Conservation (phyloP, 2,113 vertebrate species). For the Pampusana beccarii region DNA sequence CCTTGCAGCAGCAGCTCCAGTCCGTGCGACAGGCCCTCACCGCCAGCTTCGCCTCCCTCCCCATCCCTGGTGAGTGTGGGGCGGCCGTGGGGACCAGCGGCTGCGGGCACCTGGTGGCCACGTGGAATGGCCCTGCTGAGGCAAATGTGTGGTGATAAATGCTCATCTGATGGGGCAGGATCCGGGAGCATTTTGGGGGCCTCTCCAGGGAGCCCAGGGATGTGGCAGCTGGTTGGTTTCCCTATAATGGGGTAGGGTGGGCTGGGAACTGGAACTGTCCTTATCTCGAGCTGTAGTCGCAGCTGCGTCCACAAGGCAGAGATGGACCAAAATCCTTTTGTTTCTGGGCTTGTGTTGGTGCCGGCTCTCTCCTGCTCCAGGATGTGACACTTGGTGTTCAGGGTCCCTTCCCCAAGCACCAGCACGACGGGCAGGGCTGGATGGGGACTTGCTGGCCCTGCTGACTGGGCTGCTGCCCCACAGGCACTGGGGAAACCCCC, state of each 20-base stretch:
- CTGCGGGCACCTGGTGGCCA: background rate
- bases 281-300: background rate
- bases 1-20: constrained; percentile 90
- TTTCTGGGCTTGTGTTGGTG: background rate
- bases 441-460: background rate
- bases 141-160: too few relatives aligned
- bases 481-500: constrained; percentile 92
- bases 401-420: background rate
- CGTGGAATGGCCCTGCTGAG: accelerated
- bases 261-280: background rate
- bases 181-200: background rate
- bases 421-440: accelerated
- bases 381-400: background rate
- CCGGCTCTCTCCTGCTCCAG: background rate
- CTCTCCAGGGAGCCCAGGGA: accelerated
- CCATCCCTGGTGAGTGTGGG: constrained; percentile 84
- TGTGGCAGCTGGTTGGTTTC: background rate
- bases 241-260: accelerated
- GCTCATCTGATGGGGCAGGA: background rate
- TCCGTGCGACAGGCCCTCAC: constrained; percentile 90
- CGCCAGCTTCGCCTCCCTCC: constrained; percentile 87
- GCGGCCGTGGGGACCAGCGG: background rate
- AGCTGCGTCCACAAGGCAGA: background rate
- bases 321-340: background rate
- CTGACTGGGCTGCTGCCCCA: background rate